Evolutionary conservation across 2,888 invertebrate species (phyloP), one percentile per base, ranked within the genome.

Genomic region (Ormyrus thymus): DNA sequence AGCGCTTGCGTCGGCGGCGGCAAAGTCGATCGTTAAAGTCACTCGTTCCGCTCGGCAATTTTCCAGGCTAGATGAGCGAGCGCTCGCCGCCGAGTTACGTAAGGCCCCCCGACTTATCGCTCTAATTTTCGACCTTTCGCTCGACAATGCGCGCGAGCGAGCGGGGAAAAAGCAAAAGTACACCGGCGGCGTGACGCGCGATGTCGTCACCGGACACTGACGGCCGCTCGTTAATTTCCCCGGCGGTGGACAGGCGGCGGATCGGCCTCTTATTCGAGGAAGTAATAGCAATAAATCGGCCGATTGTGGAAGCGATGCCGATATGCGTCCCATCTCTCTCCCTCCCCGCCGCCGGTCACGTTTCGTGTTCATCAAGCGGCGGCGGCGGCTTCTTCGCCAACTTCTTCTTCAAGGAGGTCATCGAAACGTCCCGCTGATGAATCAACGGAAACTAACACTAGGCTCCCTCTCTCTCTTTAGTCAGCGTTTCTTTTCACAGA

Each of bases 331-430:
- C 29, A 8, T 46, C 11, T 62, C 46, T 62, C 62, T 62, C 15
- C 51, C 55, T 51, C 61, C 48, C 45, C 56, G 55, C 66, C 15
- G 45, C 51, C 51, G 66, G 65, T 78, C 68, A 73, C 68, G 68
- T 72, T 73, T 78, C 50, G 29, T 59, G 59, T 71, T 77, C 65
- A 66, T 77, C 65, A 71, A 64, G 76, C 69, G 83, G 83, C 53
- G 50, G 29, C 45, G 15, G 29, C 58, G 15, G 9, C 29, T 13
- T 43, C 11, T 86, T 83, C 85, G 88, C 83, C 87, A 86, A 86
- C 87, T 86, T 85, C 86, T 86, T 84, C 84, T 84, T 78, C 29
- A 81, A 84, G 80, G 81, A 74, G 83, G 83, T 82, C 83, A 80
- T 69, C 79, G 71, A 62, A 74, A 77, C 78, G 76, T 76, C 74